Conservation (phyloP, 2,113 vertebrate species). For the Muntiacus muntjak region DNA sequence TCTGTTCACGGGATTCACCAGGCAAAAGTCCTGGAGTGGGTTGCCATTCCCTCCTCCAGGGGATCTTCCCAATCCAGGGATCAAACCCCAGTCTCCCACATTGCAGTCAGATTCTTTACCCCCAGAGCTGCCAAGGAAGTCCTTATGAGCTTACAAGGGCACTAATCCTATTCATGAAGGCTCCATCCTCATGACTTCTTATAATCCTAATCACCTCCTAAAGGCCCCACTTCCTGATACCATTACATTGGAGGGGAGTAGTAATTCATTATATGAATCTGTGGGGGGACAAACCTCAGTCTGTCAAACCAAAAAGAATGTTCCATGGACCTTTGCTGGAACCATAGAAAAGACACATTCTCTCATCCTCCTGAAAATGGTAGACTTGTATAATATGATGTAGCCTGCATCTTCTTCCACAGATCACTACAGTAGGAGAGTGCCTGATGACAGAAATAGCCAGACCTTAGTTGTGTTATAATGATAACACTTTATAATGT, state of each 20-base stretch:
- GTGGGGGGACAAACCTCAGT: not conserved
- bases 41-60: not conserved
- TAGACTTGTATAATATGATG: rapidly evolving
- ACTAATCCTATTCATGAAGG: not conserved
- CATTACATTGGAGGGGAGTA: not conserved
- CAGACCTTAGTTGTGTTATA: not conserved
- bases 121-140: not conserved
- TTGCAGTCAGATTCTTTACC: not conserved
- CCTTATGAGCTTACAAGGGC: not conserved
- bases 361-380: not conserved
- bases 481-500: not conserved
- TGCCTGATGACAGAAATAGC: not conserved
- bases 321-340: not conserved
- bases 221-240: not conserved
- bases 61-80: not conserved
- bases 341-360: not conserved
- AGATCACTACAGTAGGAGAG: not conserved
- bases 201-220: not conserved
- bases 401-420: too few relatives aligned
- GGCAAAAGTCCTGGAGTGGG: not conserved
- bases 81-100: not conserved
- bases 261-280: not conserved
- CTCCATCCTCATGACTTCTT: not conserved
- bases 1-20: not conserved
- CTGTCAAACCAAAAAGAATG: not conserved